phyloP scores from a whole-genome alignment of 2,113 vertebrate genomes.

The Erpornis zantholeuca region DNA sequence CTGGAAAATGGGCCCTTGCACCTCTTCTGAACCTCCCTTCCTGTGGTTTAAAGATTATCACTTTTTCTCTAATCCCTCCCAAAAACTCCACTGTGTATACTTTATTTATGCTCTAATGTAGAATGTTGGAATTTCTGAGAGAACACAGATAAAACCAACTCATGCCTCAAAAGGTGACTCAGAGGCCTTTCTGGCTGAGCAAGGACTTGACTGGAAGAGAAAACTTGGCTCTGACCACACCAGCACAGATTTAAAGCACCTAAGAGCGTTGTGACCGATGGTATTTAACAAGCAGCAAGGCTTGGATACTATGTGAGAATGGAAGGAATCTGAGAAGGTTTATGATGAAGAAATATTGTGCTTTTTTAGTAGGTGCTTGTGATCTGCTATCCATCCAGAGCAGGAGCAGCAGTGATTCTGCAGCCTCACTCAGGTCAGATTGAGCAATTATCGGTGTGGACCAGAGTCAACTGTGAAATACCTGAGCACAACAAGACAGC shows the following conservation, averaged over 20 bases:
- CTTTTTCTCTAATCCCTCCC: background rate
- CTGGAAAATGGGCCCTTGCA: background rate
- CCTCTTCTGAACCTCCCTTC: background rate
- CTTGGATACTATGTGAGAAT: background rate
- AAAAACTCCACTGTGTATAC: fast-evolving
- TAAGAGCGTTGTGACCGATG: background rate
- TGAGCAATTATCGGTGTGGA: fast-evolving
- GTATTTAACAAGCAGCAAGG: background rate
- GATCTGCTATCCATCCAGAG: background rate
- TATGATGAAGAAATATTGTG: background rate
- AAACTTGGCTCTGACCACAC: background rate
- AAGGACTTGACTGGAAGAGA: background rate
- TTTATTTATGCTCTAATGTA: background rate
- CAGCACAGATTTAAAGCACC: background rate
- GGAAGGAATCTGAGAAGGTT: background rate
- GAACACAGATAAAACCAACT: background rate
- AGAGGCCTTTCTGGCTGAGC: background rate
- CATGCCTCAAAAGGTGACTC: background rate
- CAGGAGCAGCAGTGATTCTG: background rate
- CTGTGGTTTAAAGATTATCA: background rate
- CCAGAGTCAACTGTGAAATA: background rate
- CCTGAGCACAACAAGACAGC: background rate
- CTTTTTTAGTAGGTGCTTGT: background rate
- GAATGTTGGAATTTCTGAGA: background rate
- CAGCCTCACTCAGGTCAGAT: background rate